These are phyloP conservation scores for Cranoglanis bouderius DNA, from an alignment of 2,113 vertebrate genomes.

Conservation along the genomic window DNA sequence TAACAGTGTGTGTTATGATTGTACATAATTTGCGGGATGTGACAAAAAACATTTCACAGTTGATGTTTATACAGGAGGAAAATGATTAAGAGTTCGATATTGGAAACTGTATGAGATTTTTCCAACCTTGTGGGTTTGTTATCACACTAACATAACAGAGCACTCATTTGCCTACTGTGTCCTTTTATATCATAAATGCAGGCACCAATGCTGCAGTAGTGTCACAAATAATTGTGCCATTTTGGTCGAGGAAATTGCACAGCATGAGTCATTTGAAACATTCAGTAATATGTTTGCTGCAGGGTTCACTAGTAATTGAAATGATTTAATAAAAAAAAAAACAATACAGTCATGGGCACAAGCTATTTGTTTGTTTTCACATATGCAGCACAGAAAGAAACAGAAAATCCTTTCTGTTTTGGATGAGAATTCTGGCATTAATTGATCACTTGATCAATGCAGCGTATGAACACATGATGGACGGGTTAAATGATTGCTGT, in stretches of 20 bases:
- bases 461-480: neutral
- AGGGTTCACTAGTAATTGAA: conserved; percentile 16
- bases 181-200: conserved; percentile 1
- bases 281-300: conserved; percentile 8
- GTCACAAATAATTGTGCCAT: conserved; percentile 4
- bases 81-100: neutral
- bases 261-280: conserved; percentile 11
- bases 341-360: neutral
- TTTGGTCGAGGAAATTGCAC: conserved; percentile 18
- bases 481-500: neutral
- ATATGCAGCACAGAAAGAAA: neutral
- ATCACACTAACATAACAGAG: neutral
- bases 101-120: neutral
- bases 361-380: neutral
- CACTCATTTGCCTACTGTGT: neutral
- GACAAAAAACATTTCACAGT: neutral
- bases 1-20: neutral
- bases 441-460: conserved; percentile 17
- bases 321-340: neutral
- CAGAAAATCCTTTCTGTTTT: neutral
- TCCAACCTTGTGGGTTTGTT: neutral
- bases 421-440: neutral
- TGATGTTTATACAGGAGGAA: neutral
- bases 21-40: neutral
- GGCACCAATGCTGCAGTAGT: neutral